These are phyloP conservation scores for Tangachromis dhanisi DNA, from an alignment of 2,113 vertebrate genomes.

Conservation along the genomic window DNA sequence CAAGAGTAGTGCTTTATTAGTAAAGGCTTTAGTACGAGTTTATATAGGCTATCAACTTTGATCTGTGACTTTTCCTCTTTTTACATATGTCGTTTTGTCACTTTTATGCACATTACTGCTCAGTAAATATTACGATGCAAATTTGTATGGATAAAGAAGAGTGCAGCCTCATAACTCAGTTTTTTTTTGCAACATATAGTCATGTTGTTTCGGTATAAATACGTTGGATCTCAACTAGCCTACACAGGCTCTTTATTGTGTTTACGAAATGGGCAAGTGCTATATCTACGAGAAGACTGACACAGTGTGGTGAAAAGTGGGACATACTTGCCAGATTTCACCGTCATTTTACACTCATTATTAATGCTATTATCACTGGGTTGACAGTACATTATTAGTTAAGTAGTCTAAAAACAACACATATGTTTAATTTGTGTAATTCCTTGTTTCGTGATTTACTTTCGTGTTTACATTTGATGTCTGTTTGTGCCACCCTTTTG, in stretches of 20 bases:
- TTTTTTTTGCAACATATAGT: neutral
- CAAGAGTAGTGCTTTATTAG: neutral
- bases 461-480: neutral
- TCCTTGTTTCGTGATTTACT: neutral
- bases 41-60: neutral
- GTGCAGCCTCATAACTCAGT: neutral
- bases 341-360: neutral
- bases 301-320: conserved; percentile 51
- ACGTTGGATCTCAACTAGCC: neutral
- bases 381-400: neutral
- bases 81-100: neutral
- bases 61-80: neutral
- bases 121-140: neutral
- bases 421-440: neutral
- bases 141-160: neutral
- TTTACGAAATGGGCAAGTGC: neutral
- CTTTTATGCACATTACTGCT: neutral
- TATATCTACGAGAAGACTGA: conserved; percentile 31
- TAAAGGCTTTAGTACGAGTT: neutral
- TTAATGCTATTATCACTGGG: neutral
- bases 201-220: neutral
- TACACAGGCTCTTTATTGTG: neutral
- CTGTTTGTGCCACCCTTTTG: neutral
- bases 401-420: neutral
- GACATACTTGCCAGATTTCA: neutral